Conservation (phyloP, 2,113 vertebrate species). For the Mobula hypostoma region DNA sequence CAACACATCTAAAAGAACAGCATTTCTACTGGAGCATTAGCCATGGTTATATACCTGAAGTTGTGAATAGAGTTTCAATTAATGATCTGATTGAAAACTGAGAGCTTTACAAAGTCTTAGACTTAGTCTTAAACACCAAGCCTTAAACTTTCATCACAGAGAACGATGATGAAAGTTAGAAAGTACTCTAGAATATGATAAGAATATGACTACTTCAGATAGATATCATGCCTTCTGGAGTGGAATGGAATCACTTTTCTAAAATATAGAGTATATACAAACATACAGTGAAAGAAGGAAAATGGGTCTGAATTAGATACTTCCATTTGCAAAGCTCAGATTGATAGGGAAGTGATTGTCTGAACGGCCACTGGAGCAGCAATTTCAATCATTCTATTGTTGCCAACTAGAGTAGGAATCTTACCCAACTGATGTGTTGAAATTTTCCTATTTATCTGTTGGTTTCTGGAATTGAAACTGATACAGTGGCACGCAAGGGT, state of each 20-base stretch:
- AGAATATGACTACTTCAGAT: background rate
- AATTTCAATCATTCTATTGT: slow-evolving; percentile 2
- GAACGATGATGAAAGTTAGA: background rate
- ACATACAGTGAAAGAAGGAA: background rate
- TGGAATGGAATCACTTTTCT: background rate
- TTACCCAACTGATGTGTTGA: background rate
- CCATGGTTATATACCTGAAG: background rate
- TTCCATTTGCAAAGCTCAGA: background rate
- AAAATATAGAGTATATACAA: background rate
- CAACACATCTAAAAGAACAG: too few relatives aligned
- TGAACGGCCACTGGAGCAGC: background rate
- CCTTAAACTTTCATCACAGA: too few relatives aligned
- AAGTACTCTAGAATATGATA: background rate
- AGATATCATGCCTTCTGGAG: background rate
- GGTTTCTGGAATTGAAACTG: background rate
- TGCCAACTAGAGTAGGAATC: background rate
- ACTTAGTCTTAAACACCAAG: background rate
- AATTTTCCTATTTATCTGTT: background rate
- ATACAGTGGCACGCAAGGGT: too few relatives aligned
- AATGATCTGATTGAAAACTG: background rate
- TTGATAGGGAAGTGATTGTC: background rate
- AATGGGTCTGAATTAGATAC: background rate
- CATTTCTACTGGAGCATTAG: too few relatives aligned
- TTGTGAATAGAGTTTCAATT: background rate
- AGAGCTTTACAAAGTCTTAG: background rate